Base-by-base conservation (phyloP, 2,797 vertebrate species). In the Lithobates sylvaticus region DNA sequence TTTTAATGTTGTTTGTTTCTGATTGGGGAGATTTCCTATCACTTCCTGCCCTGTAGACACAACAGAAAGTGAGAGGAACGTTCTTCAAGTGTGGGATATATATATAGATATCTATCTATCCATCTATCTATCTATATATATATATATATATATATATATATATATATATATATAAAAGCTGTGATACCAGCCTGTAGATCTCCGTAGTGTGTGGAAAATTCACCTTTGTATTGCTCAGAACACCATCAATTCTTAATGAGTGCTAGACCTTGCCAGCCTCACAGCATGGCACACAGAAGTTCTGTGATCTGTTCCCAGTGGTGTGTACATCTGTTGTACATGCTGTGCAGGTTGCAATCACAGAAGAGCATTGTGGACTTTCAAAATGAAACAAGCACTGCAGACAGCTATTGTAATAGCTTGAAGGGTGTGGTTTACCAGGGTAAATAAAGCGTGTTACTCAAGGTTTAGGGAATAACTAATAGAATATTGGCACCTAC, bases 191-290 rank as follows among this genome's bases (percentile, higher is more conserved):
- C 27, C 18, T 68, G 21, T 39, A 78, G 34, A 15, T n/a, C n/a
- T 54, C 36, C 23, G 27, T 32, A 47, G 10, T 36, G 47, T 81
- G 50, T 42, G 67, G 23, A 58, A 32, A 21, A 65, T 70, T 3
- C 26, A 7, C 50, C n/a, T 80, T 23, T 34, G 65, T 26, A 72
- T 72, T 18, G 27, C 8, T 39, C 12, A 21, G 29, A 34, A 39
- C 36, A 36, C 70, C 29, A 84, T 78, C n/a, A 77, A 72, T 78
- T 64, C 70, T 70, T 84, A 77, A 77, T 84, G 50, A 77, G 74
- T 68, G 7, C 65, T 68, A 39, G 27, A 27, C 29, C 61, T 76
- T 5, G 2, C 15, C 73, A 69, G 64, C 29, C 61, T 84, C 75
- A 39, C 83, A 69, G 67, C 83, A 67, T 65, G 71, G 26, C 29